phyloP scores from a whole-genome alignment of 2,888 invertebrate species.

The Anthophora plumipes region DNA sequence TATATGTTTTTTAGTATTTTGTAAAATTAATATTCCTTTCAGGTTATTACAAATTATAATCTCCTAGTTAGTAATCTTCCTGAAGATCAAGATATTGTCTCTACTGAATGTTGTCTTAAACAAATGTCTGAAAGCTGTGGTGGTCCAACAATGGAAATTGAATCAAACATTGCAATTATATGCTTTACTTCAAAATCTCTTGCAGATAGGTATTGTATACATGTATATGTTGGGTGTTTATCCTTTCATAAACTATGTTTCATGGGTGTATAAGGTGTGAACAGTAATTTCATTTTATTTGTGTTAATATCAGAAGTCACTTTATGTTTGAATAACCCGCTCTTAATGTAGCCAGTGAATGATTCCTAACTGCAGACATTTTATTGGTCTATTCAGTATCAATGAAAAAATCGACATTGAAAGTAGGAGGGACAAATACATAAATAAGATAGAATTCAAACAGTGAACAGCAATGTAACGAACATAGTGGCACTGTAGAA shows the following conservation, averaged over 20 bases:
- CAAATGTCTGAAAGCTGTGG: constrained; percentile 92
- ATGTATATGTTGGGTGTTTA: not conserved
- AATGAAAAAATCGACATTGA: constrained; percentile 32
- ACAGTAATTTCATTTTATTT: not conserved
- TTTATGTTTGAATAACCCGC: constrained; percentile 62
- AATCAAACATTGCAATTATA: constrained; percentile 88
- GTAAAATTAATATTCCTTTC: constrained; percentile 66
- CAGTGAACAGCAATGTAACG: constrained; percentile 74
- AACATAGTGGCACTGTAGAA: constrained; percentile 55
- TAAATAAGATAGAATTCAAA: constrained; percentile 75
- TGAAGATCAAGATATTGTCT: constrained; percentile 85
- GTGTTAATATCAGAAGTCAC: not conserved
- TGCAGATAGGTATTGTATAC: constrained; percentile 88
- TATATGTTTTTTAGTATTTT: constrained; percentile 24
- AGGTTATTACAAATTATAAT: constrained; percentile 85
- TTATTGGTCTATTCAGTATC: constrained; percentile 52
- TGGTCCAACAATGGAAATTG: constrained; percentile 89
- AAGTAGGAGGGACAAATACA: constrained; percentile 73
- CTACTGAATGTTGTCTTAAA: constrained; percentile 86
- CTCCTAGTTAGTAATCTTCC: constrained; percentile 90
- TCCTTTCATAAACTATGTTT: constrained; percentile 16
- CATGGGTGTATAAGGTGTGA: not conserved
- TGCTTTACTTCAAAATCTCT: constrained; percentile 90
- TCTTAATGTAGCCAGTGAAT: constrained; percentile 20
- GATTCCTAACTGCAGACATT: constrained; percentile 12